Conservation (phyloP, 2,888 invertebrate genomes). For the Melipona bicolor region DNA sequence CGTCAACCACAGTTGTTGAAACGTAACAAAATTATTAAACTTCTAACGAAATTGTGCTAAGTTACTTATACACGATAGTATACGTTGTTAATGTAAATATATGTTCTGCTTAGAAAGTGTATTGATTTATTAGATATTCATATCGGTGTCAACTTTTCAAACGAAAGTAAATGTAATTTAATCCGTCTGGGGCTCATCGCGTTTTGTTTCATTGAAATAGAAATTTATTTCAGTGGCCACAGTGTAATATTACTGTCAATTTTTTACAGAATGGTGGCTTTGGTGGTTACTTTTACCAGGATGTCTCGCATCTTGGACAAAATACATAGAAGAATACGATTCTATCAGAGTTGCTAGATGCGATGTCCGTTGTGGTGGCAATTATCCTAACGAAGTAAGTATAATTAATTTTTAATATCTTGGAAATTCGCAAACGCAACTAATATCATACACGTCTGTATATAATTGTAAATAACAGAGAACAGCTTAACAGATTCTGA, state of each 20-base stretch:
- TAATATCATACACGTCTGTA: neutral
- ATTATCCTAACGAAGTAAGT: slow-evolving; percentile 79
- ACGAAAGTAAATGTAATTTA: slow-evolving; percentile 3
- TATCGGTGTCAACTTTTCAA: slow-evolving; percentile 18
- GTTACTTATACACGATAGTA: too few relatives aligned
- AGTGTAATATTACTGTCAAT: slow-evolving; percentile 21
- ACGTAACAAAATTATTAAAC: too few relatives aligned
- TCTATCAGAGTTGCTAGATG: slow-evolving; percentile 87
- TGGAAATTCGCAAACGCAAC: neutral
- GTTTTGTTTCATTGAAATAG: slow-evolving; percentile 15
- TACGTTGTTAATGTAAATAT: neutral
- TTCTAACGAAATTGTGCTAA: too few relatives aligned
- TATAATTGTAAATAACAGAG: neutral
- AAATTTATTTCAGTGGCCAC: slow-evolving; percentile 9
- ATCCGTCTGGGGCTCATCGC: slow-evolving; percentile 6
- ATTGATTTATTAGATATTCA: slow-evolving; percentile 9
- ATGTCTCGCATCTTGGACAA: slow-evolving; percentile 75
- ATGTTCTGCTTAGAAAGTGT: slow-evolving; percentile 6
- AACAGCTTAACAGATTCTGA: neutral
- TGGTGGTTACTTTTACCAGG: slow-evolving; percentile 76
- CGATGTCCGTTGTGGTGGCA: slow-evolving; percentile 86
- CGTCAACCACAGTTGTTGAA: too few relatives aligned
- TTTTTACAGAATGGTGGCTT: slow-evolving; percentile 73
- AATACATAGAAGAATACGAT: slow-evolving; percentile 84
- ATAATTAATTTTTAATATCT: neutral